Percentiles rank a stretch among this genome's conserved stretches.
These are phyloP conservation scores for Sitophilus oryzae DNA, from an alignment of 1,140 invertebrate species.

Conservation along the genomic window DNA sequence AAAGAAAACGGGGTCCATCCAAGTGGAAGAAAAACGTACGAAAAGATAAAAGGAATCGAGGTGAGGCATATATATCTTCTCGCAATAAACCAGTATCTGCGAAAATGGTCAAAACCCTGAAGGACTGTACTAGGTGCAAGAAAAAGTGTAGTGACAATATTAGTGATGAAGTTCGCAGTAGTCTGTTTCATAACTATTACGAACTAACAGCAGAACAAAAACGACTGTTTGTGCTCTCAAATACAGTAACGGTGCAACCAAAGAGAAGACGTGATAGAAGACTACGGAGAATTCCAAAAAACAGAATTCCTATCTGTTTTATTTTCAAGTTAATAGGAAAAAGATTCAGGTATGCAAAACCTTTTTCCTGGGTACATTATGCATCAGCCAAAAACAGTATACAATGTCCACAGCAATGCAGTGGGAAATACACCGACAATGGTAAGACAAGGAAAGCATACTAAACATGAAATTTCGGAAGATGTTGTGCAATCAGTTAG, in stretches of 20 bases:
- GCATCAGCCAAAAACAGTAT: slow-evolving; percentile 3
- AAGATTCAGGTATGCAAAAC: slow-evolving; percentile 2
- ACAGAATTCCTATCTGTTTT: not conserved
- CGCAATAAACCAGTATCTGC: slow-evolving; percentile 1
- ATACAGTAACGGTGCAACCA: too few relatives aligned
- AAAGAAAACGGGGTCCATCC: not conserved
- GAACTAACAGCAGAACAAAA: not conserved
- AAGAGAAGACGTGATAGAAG: not conserved
- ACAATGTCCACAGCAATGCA: not conserved
- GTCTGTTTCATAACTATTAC: not conserved
- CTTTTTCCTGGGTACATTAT: not conserved
- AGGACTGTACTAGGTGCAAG: not conserved
- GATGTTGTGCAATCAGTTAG: slow-evolving; percentile 15
- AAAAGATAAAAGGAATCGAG: not conserved
- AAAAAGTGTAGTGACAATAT: not conserved
- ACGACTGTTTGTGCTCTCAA: not conserved
- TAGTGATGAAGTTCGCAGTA: not conserved
- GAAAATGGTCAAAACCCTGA: not conserved
- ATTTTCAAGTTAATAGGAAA: not conserved
- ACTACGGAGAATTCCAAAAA: not conserved
- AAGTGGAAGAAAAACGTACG: not conserved
- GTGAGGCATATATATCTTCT: too few relatives aligned
- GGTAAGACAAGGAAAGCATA: slow-evolving; percentile 6
- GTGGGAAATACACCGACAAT: not conserved
- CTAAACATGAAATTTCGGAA: slow-evolving; percentile 12